These are phyloP conservation scores for Baryphthengus martii DNA, from an alignment of 2,113 vertebrate species.

Conservation along the genomic window DNA sequence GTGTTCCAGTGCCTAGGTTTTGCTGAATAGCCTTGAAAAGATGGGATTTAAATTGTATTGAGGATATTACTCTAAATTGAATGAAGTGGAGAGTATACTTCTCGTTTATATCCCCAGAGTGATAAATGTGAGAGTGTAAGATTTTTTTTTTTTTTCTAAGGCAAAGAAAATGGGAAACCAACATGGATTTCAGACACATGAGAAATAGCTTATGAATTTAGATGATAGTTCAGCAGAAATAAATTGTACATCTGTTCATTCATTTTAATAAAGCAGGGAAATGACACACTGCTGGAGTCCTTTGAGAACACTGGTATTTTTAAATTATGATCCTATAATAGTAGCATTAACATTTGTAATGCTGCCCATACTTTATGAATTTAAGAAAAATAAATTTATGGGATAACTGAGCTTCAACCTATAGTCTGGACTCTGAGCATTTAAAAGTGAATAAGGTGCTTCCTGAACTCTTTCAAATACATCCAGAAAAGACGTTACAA, in stretches of 20 bases:
- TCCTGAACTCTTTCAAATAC: conserved; percentile 39
- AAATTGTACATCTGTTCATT: conserved; percentile 86
- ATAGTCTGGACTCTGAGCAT: conserved; percentile 38
- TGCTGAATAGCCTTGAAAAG: conserved; percentile 53
- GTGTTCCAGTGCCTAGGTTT: background rate
- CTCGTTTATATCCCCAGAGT: conserved; percentile 62
- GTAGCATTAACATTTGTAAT: conserved; percentile 75
- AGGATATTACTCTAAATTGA: conserved; percentile 71
- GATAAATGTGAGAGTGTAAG: conserved; percentile 67
- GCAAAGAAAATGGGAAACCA: conserved; percentile 76
- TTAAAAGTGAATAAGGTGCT: conserved; percentile 39
- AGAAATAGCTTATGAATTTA: conserved; percentile 87
- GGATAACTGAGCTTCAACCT: conserved; percentile 43
- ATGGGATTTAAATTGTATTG: conserved; percentile 66
- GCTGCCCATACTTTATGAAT: conserved; percentile 60
- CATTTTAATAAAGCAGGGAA: conserved; percentile 83
- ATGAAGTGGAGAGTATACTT: conserved; percentile 61
- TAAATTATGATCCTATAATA: conserved; percentile 76
- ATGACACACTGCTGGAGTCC: conserved; percentile 72
- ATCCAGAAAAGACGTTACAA: background rate
- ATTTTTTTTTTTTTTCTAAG: conserved; percentile 53
- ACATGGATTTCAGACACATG: conserved; percentile 75
- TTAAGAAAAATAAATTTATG: conserved; percentile 72
- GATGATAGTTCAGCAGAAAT: conserved; percentile 77
- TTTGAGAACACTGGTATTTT: conserved; percentile 64